Conservation (phyloP, 2,797 vertebrate species). For the Gobio occitaniae region DNA sequence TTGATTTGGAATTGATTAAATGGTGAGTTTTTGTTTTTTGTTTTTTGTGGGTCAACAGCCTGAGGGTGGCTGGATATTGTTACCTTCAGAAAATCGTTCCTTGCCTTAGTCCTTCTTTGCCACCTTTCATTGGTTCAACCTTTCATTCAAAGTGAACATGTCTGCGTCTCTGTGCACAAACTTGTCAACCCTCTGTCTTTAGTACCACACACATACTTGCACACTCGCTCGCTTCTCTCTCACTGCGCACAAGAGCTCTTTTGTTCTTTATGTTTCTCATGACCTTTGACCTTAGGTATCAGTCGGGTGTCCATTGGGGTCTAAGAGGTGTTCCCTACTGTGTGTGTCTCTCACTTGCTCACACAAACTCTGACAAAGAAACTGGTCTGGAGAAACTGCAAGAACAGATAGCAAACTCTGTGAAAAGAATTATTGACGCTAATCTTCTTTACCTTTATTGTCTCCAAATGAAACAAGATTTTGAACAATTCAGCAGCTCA, state of each 20-base stretch:
- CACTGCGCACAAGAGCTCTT: slow-evolving; percentile 52
- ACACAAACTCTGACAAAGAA: slow-evolving; percentile 1
- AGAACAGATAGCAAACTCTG: slow-evolving; percentile 33
- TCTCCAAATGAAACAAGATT: neutral
- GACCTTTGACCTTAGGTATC: slow-evolving; percentile 61
- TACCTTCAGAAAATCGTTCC: slow-evolving; percentile 41
- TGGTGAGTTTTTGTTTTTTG: neutral
- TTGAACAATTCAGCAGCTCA: neutral
- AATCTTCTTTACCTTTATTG: slow-evolving; percentile 20
- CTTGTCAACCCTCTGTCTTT: slow-evolving; percentile 33
- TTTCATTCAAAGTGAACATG: slow-evolving; percentile 41
- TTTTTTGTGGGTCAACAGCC: slow-evolving; percentile 23
- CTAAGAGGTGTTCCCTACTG: slow-evolving; percentile 50
- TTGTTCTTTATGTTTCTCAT: slow-evolving; percentile 68
- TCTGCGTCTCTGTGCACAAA: slow-evolving; percentile 21
- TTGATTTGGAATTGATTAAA: slow-evolving; percentile 38
- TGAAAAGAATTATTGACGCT: slow-evolving; percentile 33
- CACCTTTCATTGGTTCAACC: slow-evolving; percentile 46
- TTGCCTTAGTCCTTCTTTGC: slow-evolving; percentile 48
- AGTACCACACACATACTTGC: slow-evolving; percentile 23
- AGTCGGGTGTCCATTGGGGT: slow-evolving; percentile 59
- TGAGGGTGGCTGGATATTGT: slow-evolving; percentile 46
- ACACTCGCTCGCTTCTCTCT: slow-evolving; percentile 36
- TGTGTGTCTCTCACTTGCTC: slow-evolving; percentile 38
- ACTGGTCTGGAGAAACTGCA: neutral